These are phyloP conservation scores for Plumapathes pennacea DNA, from an alignment of 92 coral and sea anemone genomes.

Conservation along the genomic window DNA sequence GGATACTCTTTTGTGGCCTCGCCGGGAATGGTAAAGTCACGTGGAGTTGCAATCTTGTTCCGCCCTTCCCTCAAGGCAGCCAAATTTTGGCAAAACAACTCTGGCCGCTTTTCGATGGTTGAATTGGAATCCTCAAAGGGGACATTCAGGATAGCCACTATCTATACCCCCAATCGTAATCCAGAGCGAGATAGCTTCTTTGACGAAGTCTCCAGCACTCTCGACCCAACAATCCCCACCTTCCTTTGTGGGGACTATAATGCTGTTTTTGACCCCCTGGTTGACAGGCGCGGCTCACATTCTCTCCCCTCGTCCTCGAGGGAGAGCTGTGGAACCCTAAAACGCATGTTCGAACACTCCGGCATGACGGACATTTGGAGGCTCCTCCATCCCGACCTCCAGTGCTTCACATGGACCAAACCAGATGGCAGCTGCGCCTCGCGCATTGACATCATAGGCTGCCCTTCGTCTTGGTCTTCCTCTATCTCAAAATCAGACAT, in stretches of 20 bases:
- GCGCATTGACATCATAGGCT: conserved; percentile 47
- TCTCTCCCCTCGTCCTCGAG: neutral
- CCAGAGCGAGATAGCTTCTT: conserved; percentile 22
- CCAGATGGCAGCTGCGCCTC: conserved; percentile 26
- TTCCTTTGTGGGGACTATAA: conserved; percentile 51
- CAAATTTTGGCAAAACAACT: neutral
- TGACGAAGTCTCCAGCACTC: neutral
- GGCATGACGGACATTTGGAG: conserved; percentile 45
- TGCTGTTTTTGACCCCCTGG: conserved; percentile 27
- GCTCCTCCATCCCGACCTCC: conserved; percentile 5
- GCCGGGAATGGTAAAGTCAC: conserved; percentile 3
- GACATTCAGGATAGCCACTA: conserved; percentile 4
- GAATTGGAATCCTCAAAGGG: neutral
- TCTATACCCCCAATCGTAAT: conserved; percentile 55
- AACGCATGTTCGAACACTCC: conserved; percentile 1
- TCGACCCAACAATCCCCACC: conserved; percentile 10
- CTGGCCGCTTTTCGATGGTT: conserved; percentile 23
- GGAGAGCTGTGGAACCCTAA: conserved; percentile 1
- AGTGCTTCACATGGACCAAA: conserved; percentile 33
- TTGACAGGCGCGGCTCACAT: conserved; percentile 23
- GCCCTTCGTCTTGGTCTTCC: conserved; percentile 25
- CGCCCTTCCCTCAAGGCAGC: neutral
- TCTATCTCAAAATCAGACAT: neutral
- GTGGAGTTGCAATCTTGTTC: conserved; percentile 48
- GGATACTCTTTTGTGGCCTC: conserved; percentile 7